These are phyloP conservation scores for Pseudomyrmex dendroicus DNA, from an alignment of 1,140 invertebrate species.

Conservation along the genomic window DNA sequence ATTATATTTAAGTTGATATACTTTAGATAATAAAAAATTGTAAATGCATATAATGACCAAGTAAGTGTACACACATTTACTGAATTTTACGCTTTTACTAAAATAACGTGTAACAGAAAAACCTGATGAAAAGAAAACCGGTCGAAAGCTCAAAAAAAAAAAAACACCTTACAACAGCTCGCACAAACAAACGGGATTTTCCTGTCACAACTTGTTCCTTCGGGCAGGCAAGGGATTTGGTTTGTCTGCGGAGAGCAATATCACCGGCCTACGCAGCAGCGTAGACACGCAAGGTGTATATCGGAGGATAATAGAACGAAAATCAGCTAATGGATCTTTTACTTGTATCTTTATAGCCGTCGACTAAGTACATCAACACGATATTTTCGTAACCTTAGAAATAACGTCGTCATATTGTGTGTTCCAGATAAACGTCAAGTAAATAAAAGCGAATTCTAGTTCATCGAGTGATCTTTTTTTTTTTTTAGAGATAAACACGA, in stretches of 20 bases:
- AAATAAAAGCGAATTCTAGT: not conserved
- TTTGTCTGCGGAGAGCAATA: constrained; percentile 1
- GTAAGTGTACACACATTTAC: no score
- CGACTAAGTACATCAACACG: no score
- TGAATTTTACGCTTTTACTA: no score
- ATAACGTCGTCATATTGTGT: not conserved
- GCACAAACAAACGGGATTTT: not conserved
- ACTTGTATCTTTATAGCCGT: constrained; percentile 4
- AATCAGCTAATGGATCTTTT: not conserved
- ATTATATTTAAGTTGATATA: no score
- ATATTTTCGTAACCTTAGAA: not conserved
- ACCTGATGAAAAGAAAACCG: not conserved
- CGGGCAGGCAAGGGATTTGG: not conserved
- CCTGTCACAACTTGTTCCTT: constrained; percentile 10
- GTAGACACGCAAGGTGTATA: not conserved
- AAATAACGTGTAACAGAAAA: not conserved
- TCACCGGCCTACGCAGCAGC: not conserved
- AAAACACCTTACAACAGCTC: not conserved
- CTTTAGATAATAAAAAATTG: no score
- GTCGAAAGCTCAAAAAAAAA: not conserved
- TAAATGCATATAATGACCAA: no score
- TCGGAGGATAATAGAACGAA: not conserved
- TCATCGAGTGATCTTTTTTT: not conserved
- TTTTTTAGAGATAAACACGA: no score
- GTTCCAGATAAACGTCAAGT: not conserved